Evolutionary conservation across 1,140 invertebrate genomes (phyloP).

Genomic region (Trachymyrmex cornetzi): DNA sequence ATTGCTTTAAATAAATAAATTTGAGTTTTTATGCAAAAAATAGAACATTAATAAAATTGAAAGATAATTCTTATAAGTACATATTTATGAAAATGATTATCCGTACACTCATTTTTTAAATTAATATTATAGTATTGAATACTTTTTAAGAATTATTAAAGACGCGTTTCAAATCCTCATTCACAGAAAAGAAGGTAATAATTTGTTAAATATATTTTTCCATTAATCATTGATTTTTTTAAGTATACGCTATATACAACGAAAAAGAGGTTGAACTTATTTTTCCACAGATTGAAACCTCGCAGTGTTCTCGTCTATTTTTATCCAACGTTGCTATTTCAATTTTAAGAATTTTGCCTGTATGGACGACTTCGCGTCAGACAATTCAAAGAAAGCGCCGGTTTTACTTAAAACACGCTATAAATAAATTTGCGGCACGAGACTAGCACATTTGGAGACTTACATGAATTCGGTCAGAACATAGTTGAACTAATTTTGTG

Average conservation of each 20-base stretch:
- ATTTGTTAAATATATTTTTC: background rate
- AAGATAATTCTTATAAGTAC: background rate
- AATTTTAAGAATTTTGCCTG: background rate
- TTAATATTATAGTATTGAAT: background rate
- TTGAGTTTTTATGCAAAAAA: background rate
- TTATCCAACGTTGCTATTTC: background rate
- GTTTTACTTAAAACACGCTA: constrained; percentile 74
- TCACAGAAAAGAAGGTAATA: background rate
- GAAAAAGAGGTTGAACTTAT: background rate
- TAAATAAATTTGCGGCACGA: constrained; percentile 80
- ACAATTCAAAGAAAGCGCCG: constrained; percentile 43
- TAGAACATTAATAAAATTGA: background rate
- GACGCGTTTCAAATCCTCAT: background rate
- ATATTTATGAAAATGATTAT: background rate
- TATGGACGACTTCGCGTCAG: background rate
- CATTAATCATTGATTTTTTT: background rate
- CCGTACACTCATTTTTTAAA: background rate
- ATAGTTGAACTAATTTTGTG: constrained; percentile 82
- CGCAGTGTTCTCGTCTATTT: background rate
- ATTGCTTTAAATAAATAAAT: background rate
- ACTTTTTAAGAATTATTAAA: background rate
- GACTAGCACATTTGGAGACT: constrained; percentile 75
- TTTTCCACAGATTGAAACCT: background rate
- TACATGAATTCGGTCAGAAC: constrained; percentile 78
- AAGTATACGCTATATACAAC: background rate